Evolutionary conservation across 2,797 vertebrate genomes (phyloP), one percentile per base, ranked within the genome.

Genomic region (Sparidentex hasta): DNA sequence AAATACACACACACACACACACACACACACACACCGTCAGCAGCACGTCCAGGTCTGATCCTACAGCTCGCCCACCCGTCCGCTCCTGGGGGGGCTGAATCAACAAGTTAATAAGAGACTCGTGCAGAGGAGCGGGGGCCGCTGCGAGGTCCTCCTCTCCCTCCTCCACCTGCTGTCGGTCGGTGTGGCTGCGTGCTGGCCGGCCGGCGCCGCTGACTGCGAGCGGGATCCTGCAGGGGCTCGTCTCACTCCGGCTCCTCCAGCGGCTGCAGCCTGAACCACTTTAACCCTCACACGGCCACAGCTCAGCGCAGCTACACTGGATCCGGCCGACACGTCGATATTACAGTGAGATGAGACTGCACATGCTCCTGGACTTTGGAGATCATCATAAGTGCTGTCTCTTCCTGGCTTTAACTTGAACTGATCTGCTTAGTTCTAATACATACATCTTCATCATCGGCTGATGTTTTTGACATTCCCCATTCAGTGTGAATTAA

Each of bases 81-180:
- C 33, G 33, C 56, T 58, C 41, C 13, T 14, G 64, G 57, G n/a
- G n/a, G n/a, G n/a, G n/a, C n/a, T 8, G 29, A 74, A 88, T 94
- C 94, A 95, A 95, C 94, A 95, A 93, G 95, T 94, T 33, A 33
- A 74, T 33, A 33, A 74, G 59, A 66, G 59, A 69, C 54, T 61
- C 20, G 5, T 11, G 5, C 17, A 71, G 71, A 82, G 65, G 13
- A 50, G 29, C 47, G 14, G 33, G 63, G 79, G 64, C 82, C 43
- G 25, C 76, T 64, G 55, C 73, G 52, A 43, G 50, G 41, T 1
- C 46, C 23, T 81, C 72, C 68, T 66, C 43, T 44, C 43, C 13
- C 75, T 80, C 64, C 46, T 64, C 59, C 33, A 81, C 74, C 84
- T 81, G 85, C 80, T 67, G 54, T 11, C 71, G 17, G 54, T 11